Base-by-base conservation (phyloP, 2,888 invertebrate genomes). In the Drosophila lutescens region DNA sequence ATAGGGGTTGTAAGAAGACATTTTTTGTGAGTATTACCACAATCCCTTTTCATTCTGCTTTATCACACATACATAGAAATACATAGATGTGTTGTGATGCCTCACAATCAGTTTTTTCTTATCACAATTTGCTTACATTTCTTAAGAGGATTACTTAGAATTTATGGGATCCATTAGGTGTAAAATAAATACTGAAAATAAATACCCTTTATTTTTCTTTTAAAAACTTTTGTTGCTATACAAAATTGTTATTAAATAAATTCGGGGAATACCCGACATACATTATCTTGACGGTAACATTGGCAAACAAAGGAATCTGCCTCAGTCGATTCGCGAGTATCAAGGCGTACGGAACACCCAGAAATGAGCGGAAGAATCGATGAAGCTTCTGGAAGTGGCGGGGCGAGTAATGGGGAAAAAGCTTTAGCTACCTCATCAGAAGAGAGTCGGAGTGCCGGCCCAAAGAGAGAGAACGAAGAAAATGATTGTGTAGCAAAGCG, bases 291-390 rank as follows among this genome's bases (percentile, higher is more conserved):
- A 9, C 8, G 4, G 4, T n/a, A 23, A 8, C 13, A 26, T 57
- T 57, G 26, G 9, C 2, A 8, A 26, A 26, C 9, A 17, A 23
- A 13, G 13, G 2, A 2, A 9, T 4, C 2, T 7, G 8, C 1
- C 10, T 13, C 50, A 57, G 57, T 57, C 17, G 10, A 6, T 17
- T 38, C 26, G 26, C 36, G 15, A 26, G 9, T 26, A 2, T 4
- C 57, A 17, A 57, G 36, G 50, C 36, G 57, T 50, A 2, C 10
- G 32, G 49, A 20, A 13, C 51, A 17, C 1, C 5, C 1, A 40
- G 10, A n/a, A 51, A 58, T 58, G 58, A 58, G 58, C 38, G 58
- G 30, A 51, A 40, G 15, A 58, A 51, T 12, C 30, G 53, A 20
- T 7, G 36, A 38, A 51, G n/a, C 38, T 40, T 20, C 38, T 40